Conservation (phyloP, 2,888 invertebrate species). For the Dexiosoma caninum region DNA sequence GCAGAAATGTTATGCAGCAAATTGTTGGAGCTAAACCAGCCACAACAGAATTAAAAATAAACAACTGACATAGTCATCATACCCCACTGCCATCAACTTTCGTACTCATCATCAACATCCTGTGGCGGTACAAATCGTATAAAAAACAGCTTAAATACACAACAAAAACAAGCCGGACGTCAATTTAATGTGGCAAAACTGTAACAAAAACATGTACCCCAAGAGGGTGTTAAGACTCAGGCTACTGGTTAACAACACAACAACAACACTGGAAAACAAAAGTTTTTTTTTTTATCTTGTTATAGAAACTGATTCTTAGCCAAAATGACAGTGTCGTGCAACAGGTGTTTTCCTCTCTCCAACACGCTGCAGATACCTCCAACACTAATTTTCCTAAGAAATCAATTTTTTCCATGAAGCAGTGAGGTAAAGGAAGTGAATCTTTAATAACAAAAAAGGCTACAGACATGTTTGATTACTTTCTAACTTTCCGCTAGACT, state of each 20-base stretch:
- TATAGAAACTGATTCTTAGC: slow-evolving; percentile 37
- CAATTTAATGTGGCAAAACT: slow-evolving; percentile 42
- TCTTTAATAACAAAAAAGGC: not conserved
- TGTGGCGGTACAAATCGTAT: slow-evolving; percentile 40
- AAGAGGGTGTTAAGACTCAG: slow-evolving; percentile 58
- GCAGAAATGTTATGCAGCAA: not conserved
- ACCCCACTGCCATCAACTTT: slow-evolving; percentile 20
- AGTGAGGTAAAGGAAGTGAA: not conserved
- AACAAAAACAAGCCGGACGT: slow-evolving; percentile 9
- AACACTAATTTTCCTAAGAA: not conserved
- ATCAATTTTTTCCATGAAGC: not conserved
- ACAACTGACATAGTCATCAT: slow-evolving; percentile 39
- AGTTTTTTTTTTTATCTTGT: slow-evolving; percentile 1
- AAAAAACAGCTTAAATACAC: not conserved
- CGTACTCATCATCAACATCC: slow-evolving; percentile 53
- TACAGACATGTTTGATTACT: no score
- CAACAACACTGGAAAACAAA: not conserved
- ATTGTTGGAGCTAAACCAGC: slow-evolving; percentile 1
- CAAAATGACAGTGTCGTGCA: slow-evolving; percentile 54
- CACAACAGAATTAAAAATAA: slow-evolving; percentile 27
- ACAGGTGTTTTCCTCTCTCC: slow-evolving; percentile 58
- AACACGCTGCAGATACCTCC: slow-evolving; percentile 31
- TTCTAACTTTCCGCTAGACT: no score
- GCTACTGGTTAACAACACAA: slow-evolving; percentile 53
- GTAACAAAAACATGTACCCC: slow-evolving; percentile 46